Evolutionary conservation across 1,140 invertebrate species (phyloP).

Genomic region (Stratiolaelaps scimitus): DNA sequence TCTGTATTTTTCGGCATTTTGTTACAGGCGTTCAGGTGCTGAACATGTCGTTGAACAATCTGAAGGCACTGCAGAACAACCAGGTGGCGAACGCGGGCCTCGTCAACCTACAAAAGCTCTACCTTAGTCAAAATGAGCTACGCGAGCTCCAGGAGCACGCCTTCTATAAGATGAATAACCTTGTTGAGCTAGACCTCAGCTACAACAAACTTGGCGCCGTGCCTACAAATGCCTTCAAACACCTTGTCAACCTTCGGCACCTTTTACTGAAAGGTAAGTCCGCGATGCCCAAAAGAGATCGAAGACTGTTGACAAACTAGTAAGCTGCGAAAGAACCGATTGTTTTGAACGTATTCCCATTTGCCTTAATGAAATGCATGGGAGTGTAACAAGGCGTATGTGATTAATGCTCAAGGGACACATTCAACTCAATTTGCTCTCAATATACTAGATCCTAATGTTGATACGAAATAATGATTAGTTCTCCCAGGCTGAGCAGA

Average conservation of each 20-base stretch:
- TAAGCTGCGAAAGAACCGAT: too few species aligned
- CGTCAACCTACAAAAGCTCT: constrained; percentile 74
- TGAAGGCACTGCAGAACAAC: constrained; percentile 59
- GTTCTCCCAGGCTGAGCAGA: too few species aligned
- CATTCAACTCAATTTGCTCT: too few species aligned
- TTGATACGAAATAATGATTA: too few species aligned
- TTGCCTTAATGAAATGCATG: too few species aligned
- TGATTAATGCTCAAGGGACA: too few species aligned
- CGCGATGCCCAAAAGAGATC: too few species aligned
- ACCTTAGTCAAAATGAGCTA: constrained; percentile 59
- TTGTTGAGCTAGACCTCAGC: constrained; percentile 74
- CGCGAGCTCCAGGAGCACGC: constrained; percentile 60
- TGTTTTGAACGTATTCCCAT: too few species aligned
- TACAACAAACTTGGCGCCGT: constrained; percentile 61
- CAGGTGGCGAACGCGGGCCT: constrained; percentile 61
- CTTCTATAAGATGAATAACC: constrained; percentile 66
- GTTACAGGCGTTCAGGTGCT: constrained; percentile 59
- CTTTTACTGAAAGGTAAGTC: constrained; percentile 54
- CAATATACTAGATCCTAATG: too few species aligned
- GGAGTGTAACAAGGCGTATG: too few species aligned
- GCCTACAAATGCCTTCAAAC: constrained; percentile 60
- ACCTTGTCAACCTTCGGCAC: constrained; percentile 63
- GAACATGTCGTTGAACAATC: constrained; percentile 64
- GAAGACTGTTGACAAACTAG: too few species aligned
- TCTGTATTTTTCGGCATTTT: neutral